Evolutionary conservation across 2,113 vertebrate genomes (phyloP).

Genomic region (Xiphophorus maculatus): DNA sequence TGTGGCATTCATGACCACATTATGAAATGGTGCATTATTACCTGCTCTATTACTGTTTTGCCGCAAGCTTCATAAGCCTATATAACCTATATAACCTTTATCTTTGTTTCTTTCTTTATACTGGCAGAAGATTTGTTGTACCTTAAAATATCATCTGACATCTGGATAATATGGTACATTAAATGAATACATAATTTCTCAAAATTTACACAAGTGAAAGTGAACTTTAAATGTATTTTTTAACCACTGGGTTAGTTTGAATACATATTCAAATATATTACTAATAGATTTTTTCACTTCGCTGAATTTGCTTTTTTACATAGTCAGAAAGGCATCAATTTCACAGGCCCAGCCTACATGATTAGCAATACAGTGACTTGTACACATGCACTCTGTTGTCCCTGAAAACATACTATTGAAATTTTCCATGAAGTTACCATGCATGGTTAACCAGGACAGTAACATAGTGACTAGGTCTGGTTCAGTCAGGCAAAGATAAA

Average conservation of each 20-base stretch:
- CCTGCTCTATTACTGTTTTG: slow-evolving; percentile 37
- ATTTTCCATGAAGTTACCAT: slow-evolving; percentile 13
- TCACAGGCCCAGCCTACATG: slow-evolving; percentile 9
- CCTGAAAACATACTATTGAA: slow-evolving; percentile 1
- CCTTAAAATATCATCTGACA: not conserved
- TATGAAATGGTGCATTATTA: slow-evolving; percentile 75
- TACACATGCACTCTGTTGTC: slow-evolving; percentile 9
- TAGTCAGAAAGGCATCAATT: slow-evolving; percentile 34
- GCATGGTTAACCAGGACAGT: slow-evolving; percentile 26
- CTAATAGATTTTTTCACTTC: not conserved
- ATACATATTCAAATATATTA: not conserved
- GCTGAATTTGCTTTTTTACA: slow-evolving; percentile 1
- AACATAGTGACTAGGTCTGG: slow-evolving; percentile 8
- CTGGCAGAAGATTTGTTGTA: slow-evolving; percentile 7
- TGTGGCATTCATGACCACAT: slow-evolving; percentile 58
- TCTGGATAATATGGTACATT: not conserved
- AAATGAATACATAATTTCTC: not conserved
- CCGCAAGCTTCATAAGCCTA: slow-evolving; percentile 10
- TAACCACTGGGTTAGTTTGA: not conserved
- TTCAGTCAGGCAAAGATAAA: slow-evolving; percentile 22
- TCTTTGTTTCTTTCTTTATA: slow-evolving; percentile 15
- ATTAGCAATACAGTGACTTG: slow-evolving; percentile 19
- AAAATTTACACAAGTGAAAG: slow-evolving; percentile 6
- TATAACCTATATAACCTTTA: not conserved
- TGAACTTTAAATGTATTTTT: not conserved